Conservation (phyloP, 1,140 invertebrate genomes). For the Aradophagus sp. region DNA sequence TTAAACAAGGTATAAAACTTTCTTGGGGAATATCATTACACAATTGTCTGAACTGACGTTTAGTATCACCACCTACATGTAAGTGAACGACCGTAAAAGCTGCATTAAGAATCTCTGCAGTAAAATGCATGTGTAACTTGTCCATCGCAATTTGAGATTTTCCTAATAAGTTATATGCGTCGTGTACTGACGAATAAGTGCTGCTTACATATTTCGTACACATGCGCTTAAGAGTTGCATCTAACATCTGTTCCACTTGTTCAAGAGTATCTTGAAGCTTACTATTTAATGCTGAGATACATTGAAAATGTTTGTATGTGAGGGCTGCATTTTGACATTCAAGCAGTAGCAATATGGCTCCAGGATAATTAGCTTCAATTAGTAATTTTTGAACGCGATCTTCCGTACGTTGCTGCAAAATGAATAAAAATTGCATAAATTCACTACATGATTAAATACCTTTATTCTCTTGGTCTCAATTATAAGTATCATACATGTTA, state of each 20-base stretch:
- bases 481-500: too few species aligned
- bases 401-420: slow-evolving; percentile 85
- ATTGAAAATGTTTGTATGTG: slow-evolving; percentile 88
- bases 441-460: too few species aligned
- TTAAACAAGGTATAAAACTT: slow-evolving; percentile 86
- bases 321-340: slow-evolving; percentile 90
- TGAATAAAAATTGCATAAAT: neutral
- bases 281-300: slow-evolving; percentile 87
- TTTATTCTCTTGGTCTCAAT: too few species aligned
- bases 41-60: slow-evolving; percentile 85
- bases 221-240: slow-evolving; percentile 87
- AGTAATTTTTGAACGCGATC: slow-evolving; percentile 87
- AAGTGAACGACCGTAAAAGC: slow-evolving; percentile 85
- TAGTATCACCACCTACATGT: slow-evolving; percentile 81
- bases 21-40: slow-evolving; percentile 85
- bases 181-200: slow-evolving; percentile 86
- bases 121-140: slow-evolving; percentile 95
- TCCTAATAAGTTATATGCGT: slow-evolving; percentile 88
- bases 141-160: slow-evolving; percentile 94
- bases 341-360: slow-evolving; percentile 89
- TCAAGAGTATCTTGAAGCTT: slow-evolving; percentile 94
- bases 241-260: slow-evolving; percentile 93
- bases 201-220: slow-evolving; percentile 83
- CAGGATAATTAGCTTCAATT: slow-evolving; percentile 89
- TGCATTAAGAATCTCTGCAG: slow-evolving; percentile 92